A percentile compares a stretch with the other conserved stretches of the same genome.
Evolutionary conservation across 2,113 vertebrate genomes (phyloP).

Genomic region (Gobius niger): DNA sequence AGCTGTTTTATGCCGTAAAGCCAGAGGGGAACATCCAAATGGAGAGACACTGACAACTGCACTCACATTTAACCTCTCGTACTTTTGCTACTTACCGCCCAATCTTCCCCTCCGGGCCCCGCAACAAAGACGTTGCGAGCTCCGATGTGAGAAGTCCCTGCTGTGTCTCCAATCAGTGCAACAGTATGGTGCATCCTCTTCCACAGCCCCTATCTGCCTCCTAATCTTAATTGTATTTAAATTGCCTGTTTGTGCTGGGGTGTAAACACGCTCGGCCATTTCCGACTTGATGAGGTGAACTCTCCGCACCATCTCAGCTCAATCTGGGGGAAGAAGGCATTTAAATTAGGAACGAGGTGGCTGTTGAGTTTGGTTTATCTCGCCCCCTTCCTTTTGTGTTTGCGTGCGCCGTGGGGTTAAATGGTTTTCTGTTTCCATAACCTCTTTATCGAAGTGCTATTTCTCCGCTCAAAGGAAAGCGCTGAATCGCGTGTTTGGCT

Average conservation of each 20-base stretch:
- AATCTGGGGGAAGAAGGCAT: conserved; percentile 26
- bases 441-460: conserved; percentile 54
- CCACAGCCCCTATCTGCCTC: not conserved
- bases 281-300: conserved; percentile 33
- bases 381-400: conserved; percentile 1
- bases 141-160: not conserved
- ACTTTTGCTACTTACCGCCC: not conserved
- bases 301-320: conserved; percentile 6
- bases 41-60: not conserved
- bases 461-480: conserved; percentile 45
- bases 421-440: conserved; percentile 34
- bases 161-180: conserved; percentile 7
- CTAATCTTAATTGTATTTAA: conserved; percentile 40
- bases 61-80: not conserved
- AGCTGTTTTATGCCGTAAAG: not conserved
- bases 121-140: not conserved
- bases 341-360: conserved; percentile 39
- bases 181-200: not conserved
- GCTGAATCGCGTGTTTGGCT: conserved; percentile 53
- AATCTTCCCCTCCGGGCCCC: not conserved
- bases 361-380: conserved; percentile 37
- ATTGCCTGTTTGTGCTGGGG: conserved; percentile 23
- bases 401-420: conserved; percentile 22
- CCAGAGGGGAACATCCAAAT: not conserved
- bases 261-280: conserved; percentile 18